Conservation (phyloP, 2,888 invertebrate genomes). For the Zygothrica quintamaculata region DNA sequence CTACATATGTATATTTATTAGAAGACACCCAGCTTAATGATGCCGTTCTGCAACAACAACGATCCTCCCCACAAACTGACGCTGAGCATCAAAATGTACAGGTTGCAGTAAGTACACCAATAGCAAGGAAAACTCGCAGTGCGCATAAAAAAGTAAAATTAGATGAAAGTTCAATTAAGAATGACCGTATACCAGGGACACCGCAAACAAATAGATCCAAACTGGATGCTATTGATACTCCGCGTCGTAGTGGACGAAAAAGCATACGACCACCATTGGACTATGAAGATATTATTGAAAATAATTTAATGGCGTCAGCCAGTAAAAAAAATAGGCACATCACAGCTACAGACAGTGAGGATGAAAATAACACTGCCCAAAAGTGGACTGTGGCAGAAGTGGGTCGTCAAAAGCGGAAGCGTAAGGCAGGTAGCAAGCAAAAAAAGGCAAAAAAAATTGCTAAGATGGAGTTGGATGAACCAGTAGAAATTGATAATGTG, state of each 20-base stretch:
- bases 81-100: not conserved
- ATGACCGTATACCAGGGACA: conserved; percentile 7
- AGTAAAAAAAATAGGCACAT: conserved; percentile 36
- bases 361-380: conserved; percentile 19
- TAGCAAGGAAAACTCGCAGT: conserved; percentile 39
- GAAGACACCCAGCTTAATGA: conserved; percentile 11
- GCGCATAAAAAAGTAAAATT: not conserved
- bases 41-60: not conserved
- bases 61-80: not conserved
- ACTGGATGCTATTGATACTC: conserved; percentile 51
- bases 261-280: conserved; percentile 79
- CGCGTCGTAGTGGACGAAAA: conserved; percentile 79
- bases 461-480: no score
- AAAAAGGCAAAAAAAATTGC: conserved; percentile 38
- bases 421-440: conserved; percentile 49
- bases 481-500: no score
- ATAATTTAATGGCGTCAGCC: conserved; percentile 36
- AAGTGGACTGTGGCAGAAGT: conserved; percentile 77
- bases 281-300: conserved; percentile 78
- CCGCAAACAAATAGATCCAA: not conserved
- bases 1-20: not conserved
- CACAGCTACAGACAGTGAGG: conserved; percentile 4
- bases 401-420: conserved; percentile 72
- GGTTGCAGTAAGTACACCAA: conserved; percentile 34
- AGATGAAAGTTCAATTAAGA: not conserved